Base-by-base conservation (phyloP, 2,113 vertebrate species). In the Plestiodon gilberti region DNA sequence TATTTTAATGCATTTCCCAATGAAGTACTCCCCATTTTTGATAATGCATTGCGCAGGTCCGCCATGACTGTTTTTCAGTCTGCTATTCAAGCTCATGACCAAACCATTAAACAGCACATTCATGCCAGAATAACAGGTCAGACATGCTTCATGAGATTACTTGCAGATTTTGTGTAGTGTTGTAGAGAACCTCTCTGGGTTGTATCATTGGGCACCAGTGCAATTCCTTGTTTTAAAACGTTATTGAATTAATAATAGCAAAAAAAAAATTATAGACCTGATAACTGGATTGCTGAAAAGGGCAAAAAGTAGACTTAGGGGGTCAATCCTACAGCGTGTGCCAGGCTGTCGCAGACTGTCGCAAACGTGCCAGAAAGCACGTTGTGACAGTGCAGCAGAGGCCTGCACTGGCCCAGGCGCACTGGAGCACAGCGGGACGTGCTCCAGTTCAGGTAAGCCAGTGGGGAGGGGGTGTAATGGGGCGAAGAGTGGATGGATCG, bases 51-150 rank as follows among this genome's bases (percentile, higher is more conserved):
- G 71, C 95, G 95, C 13, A 96, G 95, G 78, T 96, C 96, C 0
- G 96, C 97, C 9, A 67, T 94, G 84, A 88, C 93, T 0, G 25
- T 94, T 20, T 93, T 96, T 33, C 93, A 97, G 79, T 94, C 92
- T 0, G 9, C 89, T 23, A 69, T 93, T 23, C 88, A 87, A 0
- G 76, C 71, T 0, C 55, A 92, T 1, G 75, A 61, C 10, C 88
- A 94, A 48, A 94, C 88, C 84, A 74, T 96, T 91, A 98, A 97
- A 89, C 95, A 92, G 84, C 97, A 97, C 90, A 96, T 98, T 75
- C 98, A 99, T 23, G 94, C 97, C 71, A 97, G 98, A 87, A 96
- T 99, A 80, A 97, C 98, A 89, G 98, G 99, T 99, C 69, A 97
- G 95, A 71, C 9, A 75, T 40, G 38, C 70, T 48, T 83, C 64